A percentile compares a stretch with the other conserved stretches of the same genome.
Conservation (phyloP, 2,113 vertebrate species). For the Ellobius talpinus region DNA sequence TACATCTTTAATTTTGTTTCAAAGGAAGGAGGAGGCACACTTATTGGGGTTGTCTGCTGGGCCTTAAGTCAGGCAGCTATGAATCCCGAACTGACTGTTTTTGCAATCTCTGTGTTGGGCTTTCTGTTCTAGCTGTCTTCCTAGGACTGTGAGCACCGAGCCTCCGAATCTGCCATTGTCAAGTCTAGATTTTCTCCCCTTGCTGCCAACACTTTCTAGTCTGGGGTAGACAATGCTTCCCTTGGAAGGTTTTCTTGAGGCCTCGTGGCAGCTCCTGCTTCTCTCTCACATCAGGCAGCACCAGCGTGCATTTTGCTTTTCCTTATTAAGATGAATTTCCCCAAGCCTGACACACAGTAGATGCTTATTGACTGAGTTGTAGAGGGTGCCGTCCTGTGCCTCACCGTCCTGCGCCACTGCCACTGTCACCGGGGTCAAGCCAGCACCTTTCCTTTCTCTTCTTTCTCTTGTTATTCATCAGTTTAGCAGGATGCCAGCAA, state of each 20-base stretch:
- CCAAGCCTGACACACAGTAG: neutral
- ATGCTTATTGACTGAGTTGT: neutral
- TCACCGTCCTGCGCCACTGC: neutral
- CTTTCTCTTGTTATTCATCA: neutral
- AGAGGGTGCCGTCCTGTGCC: accelerated
- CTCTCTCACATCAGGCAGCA: neutral
- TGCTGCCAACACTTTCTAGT: neutral
- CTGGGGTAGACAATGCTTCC: neutral
- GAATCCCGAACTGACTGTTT: no score
- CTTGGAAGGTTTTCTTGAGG: neutral
- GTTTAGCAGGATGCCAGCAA: neutral
- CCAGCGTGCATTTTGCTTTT: neutral
- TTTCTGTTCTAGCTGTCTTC: no score
- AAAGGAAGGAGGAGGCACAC: neutral
- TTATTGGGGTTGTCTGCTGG: neutral
- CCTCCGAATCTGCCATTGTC: neutral
- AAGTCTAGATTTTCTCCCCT: neutral
- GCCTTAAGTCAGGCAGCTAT: accelerated
- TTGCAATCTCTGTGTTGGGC: neutral
- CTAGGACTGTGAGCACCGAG: accelerated
- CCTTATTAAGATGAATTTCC: neutral
- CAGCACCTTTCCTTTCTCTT: neutral
- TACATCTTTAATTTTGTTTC: neutral
- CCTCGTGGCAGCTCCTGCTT: neutral
- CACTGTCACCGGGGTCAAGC: neutral